These are phyloP conservation scores for Diabrotica virgifera DNA, from an alignment of 1,140 invertebrate genomes.

Conservation along the genomic window DNA sequence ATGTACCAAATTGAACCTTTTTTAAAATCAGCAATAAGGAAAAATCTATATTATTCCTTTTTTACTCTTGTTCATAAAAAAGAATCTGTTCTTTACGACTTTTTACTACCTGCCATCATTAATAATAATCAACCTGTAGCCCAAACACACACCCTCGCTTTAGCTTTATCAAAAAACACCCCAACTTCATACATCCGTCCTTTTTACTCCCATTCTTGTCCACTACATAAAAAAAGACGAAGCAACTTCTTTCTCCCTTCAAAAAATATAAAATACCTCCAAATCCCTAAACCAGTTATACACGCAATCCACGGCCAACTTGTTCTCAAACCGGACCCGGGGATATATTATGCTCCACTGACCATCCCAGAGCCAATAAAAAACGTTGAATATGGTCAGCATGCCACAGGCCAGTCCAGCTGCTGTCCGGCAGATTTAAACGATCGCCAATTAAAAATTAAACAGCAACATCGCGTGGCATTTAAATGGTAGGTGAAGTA, in stretches of 20 bases:
- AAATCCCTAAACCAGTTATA: not conserved
- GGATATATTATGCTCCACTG: not conserved
- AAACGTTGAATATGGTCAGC: not conserved
- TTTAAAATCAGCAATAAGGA: too few relatives aligned
- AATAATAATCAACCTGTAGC: too few relatives aligned
- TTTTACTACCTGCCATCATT: too few relatives aligned
- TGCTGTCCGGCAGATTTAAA: not conserved
- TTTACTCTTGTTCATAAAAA: too few relatives aligned
- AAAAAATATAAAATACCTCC: not conserved
- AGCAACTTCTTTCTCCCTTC: not conserved
- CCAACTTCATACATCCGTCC: too few relatives aligned
- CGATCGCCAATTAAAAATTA: not conserved
- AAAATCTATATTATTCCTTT: too few relatives aligned
- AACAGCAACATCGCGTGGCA: not conserved
- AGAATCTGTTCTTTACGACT: too few relatives aligned
- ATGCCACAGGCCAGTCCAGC: not conserved
- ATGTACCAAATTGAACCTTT: too few relatives aligned
- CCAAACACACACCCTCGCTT: too few relatives aligned
- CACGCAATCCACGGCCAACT: not conserved
- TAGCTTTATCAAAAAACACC: too few relatives aligned
- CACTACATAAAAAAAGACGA: not conserved
- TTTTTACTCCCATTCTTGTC: too few relatives aligned
- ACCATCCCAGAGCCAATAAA: not conserved
- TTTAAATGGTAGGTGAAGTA: not conserved
- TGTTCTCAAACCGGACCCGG: not conserved